phyloP scores from a whole-genome alignment of 1,140 invertebrate genomes.

The Gonatopus flavifemur region DNA sequence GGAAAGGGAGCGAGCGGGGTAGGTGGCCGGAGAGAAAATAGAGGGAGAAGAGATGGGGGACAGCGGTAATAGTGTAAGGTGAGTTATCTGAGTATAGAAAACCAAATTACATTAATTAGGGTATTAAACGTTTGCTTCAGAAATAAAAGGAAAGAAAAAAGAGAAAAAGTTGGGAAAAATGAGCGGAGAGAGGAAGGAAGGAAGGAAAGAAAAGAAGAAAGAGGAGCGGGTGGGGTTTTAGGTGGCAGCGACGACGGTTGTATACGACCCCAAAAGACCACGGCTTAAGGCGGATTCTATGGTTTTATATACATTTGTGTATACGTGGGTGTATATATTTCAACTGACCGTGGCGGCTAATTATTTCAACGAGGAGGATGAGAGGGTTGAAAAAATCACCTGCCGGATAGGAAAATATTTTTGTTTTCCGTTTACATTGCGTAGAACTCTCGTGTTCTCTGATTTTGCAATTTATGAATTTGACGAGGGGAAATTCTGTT shows the following conservation, averaged over 20 bases:
- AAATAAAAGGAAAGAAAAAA: constrained; percentile 15
- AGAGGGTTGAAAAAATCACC: too few relatives aligned
- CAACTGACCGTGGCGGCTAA: background rate
- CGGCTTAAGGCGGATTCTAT: constrained; percentile 40
- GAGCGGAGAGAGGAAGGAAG: background rate
- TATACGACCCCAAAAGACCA: background rate
- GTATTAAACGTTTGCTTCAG: constrained; percentile 33
- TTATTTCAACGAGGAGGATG: too few relatives aligned
- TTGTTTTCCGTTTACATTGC: too few relatives aligned
- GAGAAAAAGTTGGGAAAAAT: background rate
- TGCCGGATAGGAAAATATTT: too few relatives aligned
- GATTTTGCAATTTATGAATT: too few relatives aligned
- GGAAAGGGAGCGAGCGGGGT: constrained; percentile 20
- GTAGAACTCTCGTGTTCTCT: too few relatives aligned
- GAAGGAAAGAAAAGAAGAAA: background rate
- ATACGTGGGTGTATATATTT: too few relatives aligned
- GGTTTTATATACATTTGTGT: constrained; percentile 29
- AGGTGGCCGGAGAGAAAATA: constrained; percentile 8
- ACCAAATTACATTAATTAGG: constrained; percentile 46
- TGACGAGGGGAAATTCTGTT: too few relatives aligned
- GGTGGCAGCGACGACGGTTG: background rate
- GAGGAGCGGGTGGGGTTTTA: background rate
- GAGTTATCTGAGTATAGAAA: constrained; percentile 32
- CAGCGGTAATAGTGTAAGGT: constrained; percentile 5
- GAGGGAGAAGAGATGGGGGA: constrained; percentile 2